Percentiles rank a stretch among this genome's conserved stretches.
Conservation (phyloP, 1,140 invertebrate species). For the Sycobia sp. region DNA sequence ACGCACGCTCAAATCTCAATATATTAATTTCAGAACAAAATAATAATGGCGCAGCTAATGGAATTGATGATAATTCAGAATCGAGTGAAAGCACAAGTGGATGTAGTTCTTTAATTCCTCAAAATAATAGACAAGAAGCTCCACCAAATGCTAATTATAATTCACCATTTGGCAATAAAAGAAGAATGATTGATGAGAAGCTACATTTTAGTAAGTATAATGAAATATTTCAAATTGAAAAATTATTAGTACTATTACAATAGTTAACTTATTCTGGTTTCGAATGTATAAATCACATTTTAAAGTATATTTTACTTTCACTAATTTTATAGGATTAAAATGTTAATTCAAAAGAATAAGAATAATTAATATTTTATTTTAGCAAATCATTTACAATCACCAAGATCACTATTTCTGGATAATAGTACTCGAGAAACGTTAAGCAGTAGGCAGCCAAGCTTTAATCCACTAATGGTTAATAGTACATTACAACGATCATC, state of each 20-base stretch:
- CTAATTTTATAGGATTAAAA: no score
- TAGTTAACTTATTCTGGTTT: no score
- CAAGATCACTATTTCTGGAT: slow-evolving; percentile 53
- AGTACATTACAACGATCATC: slow-evolving; percentile 46
- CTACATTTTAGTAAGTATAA: slow-evolving; percentile 48
- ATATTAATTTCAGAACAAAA: slow-evolving; percentile 47
- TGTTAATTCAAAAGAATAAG: background rate
- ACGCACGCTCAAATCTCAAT: slow-evolving; percentile 46
- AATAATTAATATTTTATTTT: slow-evolving; percentile 31
- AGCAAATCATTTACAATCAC: slow-evolving; percentile 53
- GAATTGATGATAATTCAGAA: slow-evolving; percentile 61
- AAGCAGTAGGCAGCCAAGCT: slow-evolving; percentile 63
- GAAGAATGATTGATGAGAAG: slow-evolving; percentile 52
- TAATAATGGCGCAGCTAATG: slow-evolving; percentile 54
- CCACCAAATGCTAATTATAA: slow-evolving; percentile 45
- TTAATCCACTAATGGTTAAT: slow-evolving; percentile 64
- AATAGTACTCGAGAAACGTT: slow-evolving; percentile 51
- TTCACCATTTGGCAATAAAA: slow-evolving; percentile 47
- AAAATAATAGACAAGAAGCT: slow-evolving; percentile 55
- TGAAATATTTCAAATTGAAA: background rate
- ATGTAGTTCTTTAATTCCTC: slow-evolving; percentile 62
- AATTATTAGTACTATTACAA: background rate
- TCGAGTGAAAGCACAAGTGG: slow-evolving; percentile 63
- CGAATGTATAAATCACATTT: no score
- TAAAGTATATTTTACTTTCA: no score